Evolutionary conservation across 2,113 vertebrate genomes (phyloP).

Genomic region (Benitochromis conjunctus): DNA sequence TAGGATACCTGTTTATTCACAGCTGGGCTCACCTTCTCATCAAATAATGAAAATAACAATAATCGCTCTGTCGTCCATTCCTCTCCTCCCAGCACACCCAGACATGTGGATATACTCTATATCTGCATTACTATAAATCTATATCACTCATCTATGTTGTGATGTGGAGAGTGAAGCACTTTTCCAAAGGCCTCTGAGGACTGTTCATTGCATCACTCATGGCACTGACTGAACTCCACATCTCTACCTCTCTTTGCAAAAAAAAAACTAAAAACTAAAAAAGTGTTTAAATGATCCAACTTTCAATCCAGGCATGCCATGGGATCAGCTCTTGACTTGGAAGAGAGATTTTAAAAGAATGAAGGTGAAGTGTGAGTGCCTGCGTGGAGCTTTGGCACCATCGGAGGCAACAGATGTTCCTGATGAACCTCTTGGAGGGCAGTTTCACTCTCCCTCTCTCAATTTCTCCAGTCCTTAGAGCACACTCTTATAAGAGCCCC

Average conservation of each 20-base stretch:
- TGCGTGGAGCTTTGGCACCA: slow-evolving; percentile 70
- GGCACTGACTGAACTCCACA: neutral
- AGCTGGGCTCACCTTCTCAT: slow-evolving; percentile 97
- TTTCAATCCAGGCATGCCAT: neutral
- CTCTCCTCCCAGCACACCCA: slow-evolving; percentile 91
- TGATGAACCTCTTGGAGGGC: slow-evolving; percentile 64
- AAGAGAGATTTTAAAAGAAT: slow-evolving; percentile 16
- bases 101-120: slow-evolving; percentile 98
- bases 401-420: slow-evolving; percentile 70
- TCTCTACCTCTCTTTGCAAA: neutral
- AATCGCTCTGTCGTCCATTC: slow-evolving; percentile 92
- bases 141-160: neutral
- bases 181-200: neutral
- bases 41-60: slow-evolving; percentile 97
- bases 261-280: neutral
- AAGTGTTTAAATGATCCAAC: neutral
- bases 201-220: neutral
- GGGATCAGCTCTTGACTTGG: neutral
- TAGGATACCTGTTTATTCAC: slow-evolving; percentile 82
- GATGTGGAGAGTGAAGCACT: neutral
- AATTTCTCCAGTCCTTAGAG: neutral
- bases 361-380: slow-evolving; percentile 42
- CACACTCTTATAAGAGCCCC: neutral
- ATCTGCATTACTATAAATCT: neutral
- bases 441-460: slow-evolving; percentile 21